Evolutionary conservation across 2,888 invertebrate species (phyloP), one percentile per base, ranked within the genome.

Genomic region (Melipona beecheii): DNA sequence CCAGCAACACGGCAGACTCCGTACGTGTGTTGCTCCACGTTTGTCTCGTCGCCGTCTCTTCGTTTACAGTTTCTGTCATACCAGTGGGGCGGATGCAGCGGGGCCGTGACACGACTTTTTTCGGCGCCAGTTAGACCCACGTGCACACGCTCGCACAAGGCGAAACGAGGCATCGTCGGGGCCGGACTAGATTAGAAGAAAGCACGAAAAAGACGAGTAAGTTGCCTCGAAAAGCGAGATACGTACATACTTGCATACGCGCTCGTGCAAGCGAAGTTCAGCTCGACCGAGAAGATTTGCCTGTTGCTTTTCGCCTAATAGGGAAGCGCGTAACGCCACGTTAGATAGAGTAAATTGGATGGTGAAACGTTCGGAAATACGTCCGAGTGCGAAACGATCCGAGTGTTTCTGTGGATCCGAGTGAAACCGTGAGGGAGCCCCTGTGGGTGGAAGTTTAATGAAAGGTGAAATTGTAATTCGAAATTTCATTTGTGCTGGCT

Each of bases 91-190:
- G n/a, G 64, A 69, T 68, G 19, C 78, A 31, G 24, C 64, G 24
- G 64, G 36, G 43, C 43, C 64, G 66, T 71, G 73, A 27, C 68
- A 27, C 36, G 54, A 27, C 36, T 72, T 72, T 69, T 84, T 84
- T 84, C 75, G 50, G 9, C 62, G 64, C 75, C 69, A 52, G 49
- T 4, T 71, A 69, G 58, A 52, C 80, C 84, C 85, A 85, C 85
- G 85, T 85, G 82, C 24, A 75, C 70, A 52, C 6, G 60, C n/a
- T 27, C 27, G n/a, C n/a, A n/a, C n/a, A 66, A 75, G 49, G 21
- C 19, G 17, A 2, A 77, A 52, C 54, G 11, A 43, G 43, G 31
- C n/a, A 64, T 36, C 50, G 27, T 27, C 31, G 0, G 36, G 43
- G 5, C 36, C 31, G 56, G 31, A 27, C 9, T 36, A 24, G 15